Conservation (phyloP, 2,888 invertebrate genomes). For the Mesoligia furuncula region DNA sequence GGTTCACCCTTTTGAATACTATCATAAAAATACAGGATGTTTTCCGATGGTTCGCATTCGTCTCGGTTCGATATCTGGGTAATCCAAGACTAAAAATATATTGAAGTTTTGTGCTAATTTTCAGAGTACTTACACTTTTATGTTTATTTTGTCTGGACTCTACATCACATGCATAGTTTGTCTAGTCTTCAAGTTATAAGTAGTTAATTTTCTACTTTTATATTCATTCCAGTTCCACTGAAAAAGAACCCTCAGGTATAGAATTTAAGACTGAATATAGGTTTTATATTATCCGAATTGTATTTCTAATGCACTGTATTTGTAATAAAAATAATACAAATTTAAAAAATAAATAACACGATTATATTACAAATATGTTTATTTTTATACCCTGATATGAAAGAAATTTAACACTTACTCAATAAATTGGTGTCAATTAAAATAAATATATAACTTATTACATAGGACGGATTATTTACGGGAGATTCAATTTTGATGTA, state of each 20-base stretch:
- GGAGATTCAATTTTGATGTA: conserved; percentile 45
- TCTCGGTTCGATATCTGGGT: neutral
- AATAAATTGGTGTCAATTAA: conserved; percentile 23
- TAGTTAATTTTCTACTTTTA: conserved; percentile 71
- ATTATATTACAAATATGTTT: conserved; percentile 53
- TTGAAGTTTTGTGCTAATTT: neutral
- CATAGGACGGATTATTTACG: conserved; percentile 48
- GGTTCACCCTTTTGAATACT: neutral
- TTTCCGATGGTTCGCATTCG: neutral
- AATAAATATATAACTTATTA: conserved; percentile 36
- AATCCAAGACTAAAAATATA: neutral
- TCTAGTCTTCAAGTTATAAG: conserved; percentile 63
- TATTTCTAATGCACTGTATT: conserved; percentile 55
- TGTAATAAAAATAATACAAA: conserved; percentile 59
- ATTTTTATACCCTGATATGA: conserved; percentile 51
- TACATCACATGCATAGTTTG: conserved; percentile 50
- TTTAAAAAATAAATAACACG: conserved; percentile 52
- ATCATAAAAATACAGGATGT: neutral
- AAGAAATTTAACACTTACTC: conserved; percentile 13
- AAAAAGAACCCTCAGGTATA: conserved; percentile 55
- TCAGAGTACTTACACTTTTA: neutral
- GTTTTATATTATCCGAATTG: conserved; percentile 70
- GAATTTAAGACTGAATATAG: conserved; percentile 81
- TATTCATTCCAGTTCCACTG: conserved; percentile 65
- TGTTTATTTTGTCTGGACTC: conserved; percentile 24